These are phyloP conservation scores for Callosobruchus maculatus DNA, from an alignment of 2,888 invertebrate species.

Conservation along the genomic window DNA sequence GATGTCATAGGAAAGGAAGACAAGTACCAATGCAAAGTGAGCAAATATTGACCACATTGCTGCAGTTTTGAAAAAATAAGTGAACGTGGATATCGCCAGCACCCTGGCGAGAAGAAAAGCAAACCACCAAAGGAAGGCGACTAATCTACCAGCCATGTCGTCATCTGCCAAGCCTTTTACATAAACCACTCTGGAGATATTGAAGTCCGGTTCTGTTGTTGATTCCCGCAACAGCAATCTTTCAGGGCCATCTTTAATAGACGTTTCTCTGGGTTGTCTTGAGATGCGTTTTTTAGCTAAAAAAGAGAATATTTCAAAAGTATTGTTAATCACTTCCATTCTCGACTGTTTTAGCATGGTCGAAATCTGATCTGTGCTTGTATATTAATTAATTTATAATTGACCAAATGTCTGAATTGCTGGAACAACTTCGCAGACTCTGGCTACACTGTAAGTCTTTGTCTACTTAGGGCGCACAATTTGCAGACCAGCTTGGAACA, in stretches of 20 bases:
- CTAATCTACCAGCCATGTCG: conserved; percentile 64
- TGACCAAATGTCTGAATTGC: no score
- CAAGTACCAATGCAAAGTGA: conserved; percentile 65
- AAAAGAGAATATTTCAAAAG: not conserved
- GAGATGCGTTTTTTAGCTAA: not conserved
- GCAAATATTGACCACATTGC: conserved; percentile 57
- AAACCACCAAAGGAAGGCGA: conserved; percentile 76
- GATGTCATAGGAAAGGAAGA: conserved; percentile 63
- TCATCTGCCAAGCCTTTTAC: conserved; percentile 70
- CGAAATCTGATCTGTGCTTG: no score
- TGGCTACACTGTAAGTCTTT: no score
- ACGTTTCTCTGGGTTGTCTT: conserved; percentile 23
- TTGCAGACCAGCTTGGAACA: no score
- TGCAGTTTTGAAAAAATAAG: conserved; percentile 62
- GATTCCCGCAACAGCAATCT: conserved; percentile 19
- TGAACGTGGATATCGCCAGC: conserved; percentile 66
- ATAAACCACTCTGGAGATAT: conserved; percentile 46
- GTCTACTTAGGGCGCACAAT: no score
- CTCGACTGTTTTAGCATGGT: no score
- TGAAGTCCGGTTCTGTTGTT: conserved; percentile 31
- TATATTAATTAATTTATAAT: no score
- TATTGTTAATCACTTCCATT: not conserved
- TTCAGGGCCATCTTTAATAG: conserved; percentile 28
- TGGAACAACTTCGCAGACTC: no score
- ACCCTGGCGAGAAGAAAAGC: conserved; percentile 69